Evolutionary conservation across 2,888 invertebrate genomes (phyloP), one percentile per base, ranked within the genome.

Genomic region (Melolontha melolontha): DNA sequence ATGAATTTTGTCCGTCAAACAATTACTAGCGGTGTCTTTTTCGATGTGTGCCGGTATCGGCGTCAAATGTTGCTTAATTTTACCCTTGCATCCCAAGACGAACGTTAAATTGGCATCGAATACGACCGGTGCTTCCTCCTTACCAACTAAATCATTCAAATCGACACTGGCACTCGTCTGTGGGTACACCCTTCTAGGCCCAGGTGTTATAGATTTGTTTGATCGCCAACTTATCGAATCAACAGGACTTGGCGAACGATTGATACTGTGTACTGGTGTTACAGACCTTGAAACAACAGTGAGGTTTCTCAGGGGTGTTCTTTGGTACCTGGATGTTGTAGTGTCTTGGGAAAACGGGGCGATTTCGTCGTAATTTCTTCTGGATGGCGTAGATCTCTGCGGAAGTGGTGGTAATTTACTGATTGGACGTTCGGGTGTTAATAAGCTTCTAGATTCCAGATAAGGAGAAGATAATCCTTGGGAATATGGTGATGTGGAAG

Each of bases 31-130:
- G 0, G 94, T 94, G 54, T 89, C 86, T 41, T 91, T 89, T 79
- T 93, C 93, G 73, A 90, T 83, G 77, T 92, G 91, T 0, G 94
- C 93, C 1, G 94, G 93, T 5, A 90, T 85, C 0, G 94, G 91
- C 64, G 87, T 87, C 63, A 93, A 87, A 14, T 87, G 86, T 76
- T 91, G 91, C 50, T 65, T 68, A 16, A 91, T 87, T 78, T 91
- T 92, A 70, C 87, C 89, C 70, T 91, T 90, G 75, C 90, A 89
- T 1, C 93, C 93, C 52, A 94, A 85, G 0, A 93, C 89, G 77
- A 94, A 94, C 5, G 92, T 92, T 41, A 94, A 82, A 80, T 93
- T 93, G 0, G 93, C 94, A 77, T 93, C 93, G 74, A 93, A 92
- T 0, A 94, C 90, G 1, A 94, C 92, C 0, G 93, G 91, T 0